phyloP scores from a whole-genome alignment of 2,888 invertebrate genomes.

The Auanema sp. region DNA sequence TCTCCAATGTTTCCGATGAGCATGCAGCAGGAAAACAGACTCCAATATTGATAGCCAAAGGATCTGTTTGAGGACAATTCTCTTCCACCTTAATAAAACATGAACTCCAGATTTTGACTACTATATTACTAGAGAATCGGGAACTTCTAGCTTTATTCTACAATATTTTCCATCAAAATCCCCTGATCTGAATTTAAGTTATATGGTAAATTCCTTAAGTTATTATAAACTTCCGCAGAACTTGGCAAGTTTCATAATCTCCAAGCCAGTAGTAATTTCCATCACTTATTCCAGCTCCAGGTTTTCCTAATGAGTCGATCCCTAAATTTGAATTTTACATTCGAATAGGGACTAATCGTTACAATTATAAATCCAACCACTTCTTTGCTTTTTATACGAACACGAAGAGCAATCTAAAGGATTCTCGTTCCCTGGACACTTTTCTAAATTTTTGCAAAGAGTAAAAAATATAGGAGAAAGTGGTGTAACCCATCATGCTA shows the following conservation, averaged over 20 bases:
- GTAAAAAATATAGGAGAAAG: neutral
- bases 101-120: neutral
- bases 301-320: slow-evolving; percentile 63
- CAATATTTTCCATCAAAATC: slow-evolving; percentile 60
- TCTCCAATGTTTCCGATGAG: slow-evolving; percentile 37
- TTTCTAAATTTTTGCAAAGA: slow-evolving; percentile 7
- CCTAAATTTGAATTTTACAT: slow-evolving; percentile 34
- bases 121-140: slow-evolving; percentile 24
- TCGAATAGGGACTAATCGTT: neutral
- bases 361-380: slow-evolving; percentile 44
- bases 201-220: neutral
- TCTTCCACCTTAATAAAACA: slow-evolving; percentile 29
- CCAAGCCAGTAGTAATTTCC: slow-evolving; percentile 65
- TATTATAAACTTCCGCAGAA: slow-evolving; percentile 31
- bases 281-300: slow-evolving; percentile 63
- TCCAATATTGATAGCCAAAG: slow-evolving; percentile 57
- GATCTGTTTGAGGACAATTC: slow-evolving; percentile 51
- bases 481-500: slow-evolving; percentile 19
- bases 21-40: slow-evolving; percentile 58
- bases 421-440: slow-evolving; percentile 18
- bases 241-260: slow-evolving; percentile 63
- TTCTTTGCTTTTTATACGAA: slow-evolving; percentile 39
- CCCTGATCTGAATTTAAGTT: slow-evolving; percentile 32
- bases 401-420: slow-evolving; percentile 45
- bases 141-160: slow-evolving; percentile 54